Base-by-base conservation (phyloP, 2,113 vertebrate genomes). In the Hemiprocne comata region DNA sequence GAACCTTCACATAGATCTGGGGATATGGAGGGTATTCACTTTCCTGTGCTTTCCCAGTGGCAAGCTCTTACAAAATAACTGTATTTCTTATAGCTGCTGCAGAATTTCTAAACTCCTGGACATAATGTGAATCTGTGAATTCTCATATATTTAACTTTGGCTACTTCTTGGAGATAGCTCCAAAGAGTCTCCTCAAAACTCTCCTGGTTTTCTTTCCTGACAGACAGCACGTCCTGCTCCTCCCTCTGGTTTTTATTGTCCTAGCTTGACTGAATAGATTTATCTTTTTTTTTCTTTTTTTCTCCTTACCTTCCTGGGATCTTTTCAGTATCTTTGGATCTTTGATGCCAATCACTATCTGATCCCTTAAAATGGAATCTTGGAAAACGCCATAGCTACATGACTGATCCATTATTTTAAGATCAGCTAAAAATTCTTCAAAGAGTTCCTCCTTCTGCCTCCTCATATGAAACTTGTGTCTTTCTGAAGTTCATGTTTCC, bases 351-450 rank as follows among this genome's bases (percentile, higher is more conserved):
- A n/a, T 61, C 26, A 16, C 28, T 57, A 28, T 53, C 54, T 79
- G 67, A 90, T 88, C 36, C 42, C 69, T 87, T 93, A 53, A 51
- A 87, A 89, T 29, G 57, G 65, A 91, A 65, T 89, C 81, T 93
- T 65, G 81, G 73, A 93, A 81, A 85, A 85, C 3, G 3, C 51
- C 73, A 34, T 12, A 54, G 29, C n/a, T 85, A 46, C 55, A 74
- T 88, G 67, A 80, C 72, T 58, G 64, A 90, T 92, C 65, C 0
- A 15, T 46, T 96, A 95, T 95, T 93, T 88, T 88, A 73, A 95
- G 83, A 93, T 42, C 46, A 58, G 69, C 79, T 54, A 93, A 92
- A 95, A 95, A 93, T 93, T 92, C 71, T 94, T 95, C 95, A 96
- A 93, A 95, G 60, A 44, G n/a, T 76, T 77, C 64, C 8, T 93